Evolutionary conservation across 1,140 invertebrate species (phyloP).

Genomic region (Teleopsis dalmanni): DNA sequence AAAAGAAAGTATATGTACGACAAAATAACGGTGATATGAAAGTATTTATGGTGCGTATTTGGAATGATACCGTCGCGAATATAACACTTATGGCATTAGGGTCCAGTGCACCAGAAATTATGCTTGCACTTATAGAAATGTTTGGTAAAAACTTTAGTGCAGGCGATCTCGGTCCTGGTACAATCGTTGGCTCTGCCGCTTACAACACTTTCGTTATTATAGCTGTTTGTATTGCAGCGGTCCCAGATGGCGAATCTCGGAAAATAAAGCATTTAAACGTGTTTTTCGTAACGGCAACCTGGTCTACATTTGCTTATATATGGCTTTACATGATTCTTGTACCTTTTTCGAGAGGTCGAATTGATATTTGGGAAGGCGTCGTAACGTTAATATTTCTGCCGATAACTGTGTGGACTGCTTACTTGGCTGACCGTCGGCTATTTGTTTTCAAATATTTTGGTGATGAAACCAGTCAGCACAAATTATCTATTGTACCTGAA

Average conservation of each 20-base stretch:
- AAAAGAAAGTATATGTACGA: conserved; percentile 78
- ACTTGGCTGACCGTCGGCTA: conserved; percentile 79
- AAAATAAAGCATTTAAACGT: neutral
- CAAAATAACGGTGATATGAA: conserved; percentile 76
- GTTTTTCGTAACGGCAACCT: conserved; percentile 46
- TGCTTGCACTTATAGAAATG: conserved; percentile 91
- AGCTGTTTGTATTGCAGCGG: conserved; percentile 82
- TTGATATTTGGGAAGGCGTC: conserved; percentile 89
- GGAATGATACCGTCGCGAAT: conserved; percentile 97
- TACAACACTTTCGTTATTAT: conserved; percentile 97
- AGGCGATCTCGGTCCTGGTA: conserved; percentile 91
- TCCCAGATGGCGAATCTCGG: conserved; percentile 56
- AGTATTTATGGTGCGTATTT: conserved; percentile 71
- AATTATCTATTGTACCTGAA: neutral
- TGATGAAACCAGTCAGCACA: neutral
- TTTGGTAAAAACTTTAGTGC: conserved; percentile 82
- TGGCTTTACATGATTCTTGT: conserved; percentile 92
- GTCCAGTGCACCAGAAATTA: conserved; percentile 93
- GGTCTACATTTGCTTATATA: conserved; percentile 95
- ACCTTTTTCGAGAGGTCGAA: conserved; percentile 67
- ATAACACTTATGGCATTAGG: conserved; percentile 94
- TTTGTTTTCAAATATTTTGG: conserved; percentile 77
- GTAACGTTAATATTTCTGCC: conserved; percentile 94
- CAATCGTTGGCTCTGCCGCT: conserved; percentile 94
- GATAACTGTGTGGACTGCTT: conserved; percentile 85